Evolutionary conservation across 2,797 vertebrate species (phyloP).

Genomic region (Poecilia wingei): DNA sequence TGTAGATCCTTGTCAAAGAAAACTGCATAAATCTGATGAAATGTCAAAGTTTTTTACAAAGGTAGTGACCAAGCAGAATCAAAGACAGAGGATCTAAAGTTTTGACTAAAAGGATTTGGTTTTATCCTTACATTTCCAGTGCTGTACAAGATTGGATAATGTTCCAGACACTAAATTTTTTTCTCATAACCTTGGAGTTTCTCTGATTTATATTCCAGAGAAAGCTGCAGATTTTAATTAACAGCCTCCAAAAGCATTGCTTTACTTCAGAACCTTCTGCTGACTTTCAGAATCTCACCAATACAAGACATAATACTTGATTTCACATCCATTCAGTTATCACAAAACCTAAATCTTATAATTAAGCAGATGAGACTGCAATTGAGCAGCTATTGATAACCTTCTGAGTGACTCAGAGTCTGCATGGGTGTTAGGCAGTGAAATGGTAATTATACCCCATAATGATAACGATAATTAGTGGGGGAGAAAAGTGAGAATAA

Average conservation of each 20-base stretch:
- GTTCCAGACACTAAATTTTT: slow-evolving; percentile 51
- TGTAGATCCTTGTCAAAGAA: slow-evolving; percentile 5
- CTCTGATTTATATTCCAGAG: slow-evolving; percentile 64
- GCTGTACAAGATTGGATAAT: slow-evolving; percentile 31
- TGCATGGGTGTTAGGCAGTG: slow-evolving; percentile 68
- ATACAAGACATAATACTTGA: slow-evolving; percentile 58
- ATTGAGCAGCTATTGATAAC: slow-evolving; percentile 79
- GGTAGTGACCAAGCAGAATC: slow-evolving; percentile 21
- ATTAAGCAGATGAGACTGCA: slow-evolving; percentile 76
- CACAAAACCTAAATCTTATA: slow-evolving; percentile 77
- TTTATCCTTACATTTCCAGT: not conserved
- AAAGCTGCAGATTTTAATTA: slow-evolving; percentile 76
- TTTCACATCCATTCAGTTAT: slow-evolving; percentile 75
- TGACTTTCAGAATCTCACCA: slow-evolving; percentile 57
- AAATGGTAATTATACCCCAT: slow-evolving; percentile 79
- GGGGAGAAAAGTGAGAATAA: slow-evolving; percentile 75
- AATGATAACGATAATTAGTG: slow-evolving; percentile 82
- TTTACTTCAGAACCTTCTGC: slow-evolving; percentile 68
- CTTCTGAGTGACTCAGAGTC: slow-evolving; percentile 69
- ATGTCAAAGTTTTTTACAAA: slow-evolving; percentile 6
- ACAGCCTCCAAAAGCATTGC: slow-evolving; percentile 57
- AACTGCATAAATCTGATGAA: not conserved
- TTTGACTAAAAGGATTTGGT: slow-evolving; percentile 19
- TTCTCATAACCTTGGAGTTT: slow-evolving; percentile 57
- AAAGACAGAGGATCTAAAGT: slow-evolving; percentile 25